Percentiles rank a stretch among this genome's conserved stretches.
These are phyloP conservation scores for Atta cephalotes DNA, from an alignment of 1,140 invertebrate species.

Conservation along the genomic window DNA sequence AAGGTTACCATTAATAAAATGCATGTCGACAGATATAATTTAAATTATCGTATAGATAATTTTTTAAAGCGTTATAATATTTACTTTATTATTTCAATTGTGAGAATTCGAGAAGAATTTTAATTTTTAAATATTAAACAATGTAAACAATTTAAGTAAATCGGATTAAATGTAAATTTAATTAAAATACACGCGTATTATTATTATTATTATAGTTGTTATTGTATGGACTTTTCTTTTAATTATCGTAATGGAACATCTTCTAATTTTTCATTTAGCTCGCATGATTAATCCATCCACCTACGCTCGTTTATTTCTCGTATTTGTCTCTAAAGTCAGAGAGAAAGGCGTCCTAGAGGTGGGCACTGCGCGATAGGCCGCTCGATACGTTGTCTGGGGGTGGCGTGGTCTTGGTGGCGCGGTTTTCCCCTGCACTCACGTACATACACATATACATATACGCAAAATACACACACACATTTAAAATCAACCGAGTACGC, in stretches of 20 bases:
- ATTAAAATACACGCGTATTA: not conserved
- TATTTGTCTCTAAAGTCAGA: not conserved
- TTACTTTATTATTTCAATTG: not conserved
- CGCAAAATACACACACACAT: not conserved
- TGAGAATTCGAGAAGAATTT: not conserved
- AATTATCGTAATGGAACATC: not conserved
- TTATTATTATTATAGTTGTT: not conserved
- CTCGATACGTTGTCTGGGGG: constrained; percentile 49
- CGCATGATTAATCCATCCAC: not conserved
- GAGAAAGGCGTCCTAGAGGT: not conserved
- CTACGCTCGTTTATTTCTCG: not conserved
- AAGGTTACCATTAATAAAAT: not conserved
- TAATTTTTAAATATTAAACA: not conserved
- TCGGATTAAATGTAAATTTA: not conserved
- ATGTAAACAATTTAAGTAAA: not conserved
- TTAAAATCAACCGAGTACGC: constrained; percentile 59
- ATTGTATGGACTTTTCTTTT: not conserved
- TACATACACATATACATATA: not conserved
- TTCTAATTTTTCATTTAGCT: not conserved
- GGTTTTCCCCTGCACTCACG: not conserved
- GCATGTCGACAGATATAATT: not conserved
- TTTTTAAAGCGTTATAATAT: not conserved
- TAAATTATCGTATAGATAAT: not conserved
- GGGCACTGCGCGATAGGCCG: constrained; percentile 24
- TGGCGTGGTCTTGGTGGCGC: constrained; percentile 8